Base-by-base conservation (phyloP, 1,140 invertebrate species). In the Drosophila kikkawai region DNA sequence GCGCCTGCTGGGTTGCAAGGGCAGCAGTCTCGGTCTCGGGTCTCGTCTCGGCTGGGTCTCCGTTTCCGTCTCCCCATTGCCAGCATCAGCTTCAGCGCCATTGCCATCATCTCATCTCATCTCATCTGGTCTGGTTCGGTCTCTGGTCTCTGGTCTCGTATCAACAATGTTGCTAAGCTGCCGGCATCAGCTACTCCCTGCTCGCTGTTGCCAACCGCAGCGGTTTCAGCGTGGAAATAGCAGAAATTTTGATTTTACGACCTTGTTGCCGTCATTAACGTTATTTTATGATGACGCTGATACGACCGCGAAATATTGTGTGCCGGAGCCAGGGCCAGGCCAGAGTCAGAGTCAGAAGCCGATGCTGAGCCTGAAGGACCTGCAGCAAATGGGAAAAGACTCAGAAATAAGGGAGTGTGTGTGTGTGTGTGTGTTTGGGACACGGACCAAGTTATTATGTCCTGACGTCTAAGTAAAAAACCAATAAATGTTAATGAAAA, bases 401-500 rank as follows among this genome's bases (percentile, higher is more conserved):
- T 60, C 55, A n/a, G 41, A n/a, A 41, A 45, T 45, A 41, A 17
- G 51, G 13, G 29, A 29, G n/a, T 17, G n/a, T 7, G 37, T 7
- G 32, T n/a, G 32, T n/a, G 6, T 29, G 17, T 47, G 34, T 44
- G 8, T n/a, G 15, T 17, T 6, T 11, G 39, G 32, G 12, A 45
- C 29, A 42, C n/a, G 51, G 66, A 34, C 29, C 65, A 77, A 67
- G 71, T 82, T 90, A 85, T 88, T 83, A 90, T 85, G 81, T 65
- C 67, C 79, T 56, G 70, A 74, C 63, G 79, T 88, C 82, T 86
- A 86, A 90, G 86, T 90, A 91, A 82, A 90, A 91, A 87, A 91
- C 86, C 86, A 90, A 90, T 90, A 90, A 90, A 91, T 90, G 86
- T 90, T 90, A 90, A 90, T 90, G 86, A 90, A 88, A 90, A 90